Evolutionary conservation across 2,888 invertebrate species (phyloP).

Genomic region (Pollenia amentaria): DNA sequence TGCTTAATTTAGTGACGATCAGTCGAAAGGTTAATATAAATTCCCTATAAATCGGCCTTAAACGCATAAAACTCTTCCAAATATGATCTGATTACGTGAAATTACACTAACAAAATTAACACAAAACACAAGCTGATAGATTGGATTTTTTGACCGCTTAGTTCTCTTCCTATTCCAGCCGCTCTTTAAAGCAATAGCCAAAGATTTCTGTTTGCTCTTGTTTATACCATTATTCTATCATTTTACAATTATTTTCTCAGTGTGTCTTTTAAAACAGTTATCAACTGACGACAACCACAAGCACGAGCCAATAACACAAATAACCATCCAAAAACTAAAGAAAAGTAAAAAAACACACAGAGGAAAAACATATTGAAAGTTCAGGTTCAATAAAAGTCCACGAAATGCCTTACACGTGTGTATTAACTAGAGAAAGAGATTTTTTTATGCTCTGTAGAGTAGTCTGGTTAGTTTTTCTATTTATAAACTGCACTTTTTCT

Average conservation of each 20-base stretch:
- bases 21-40: too few species aligned
- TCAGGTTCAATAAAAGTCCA: slow-evolving; percentile 74
- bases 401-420: slow-evolving; percentile 70
- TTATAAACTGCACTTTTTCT: slow-evolving; percentile 49
- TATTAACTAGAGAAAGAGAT: slow-evolving; percentile 64
- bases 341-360: slow-evolving; percentile 6
- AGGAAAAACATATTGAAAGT: slow-evolving; percentile 67
- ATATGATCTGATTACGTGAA: too few species aligned
- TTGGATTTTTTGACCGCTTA: too few species aligned
- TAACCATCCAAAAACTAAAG: slow-evolving; percentile 54
- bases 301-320: slow-evolving; percentile 71
- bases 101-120: too few species aligned
- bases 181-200: too few species aligned
- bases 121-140: too few species aligned
- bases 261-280: slow-evolving; percentile 23
- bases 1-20: too few species aligned
- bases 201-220: too few species aligned
- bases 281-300: slow-evolving; percentile 56
- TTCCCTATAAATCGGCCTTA: too few species aligned
- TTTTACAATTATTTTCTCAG: not conserved
- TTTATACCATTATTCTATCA: too few species aligned
- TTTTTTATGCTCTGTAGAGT: slow-evolving; percentile 19
- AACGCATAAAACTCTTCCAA: too few species aligned
- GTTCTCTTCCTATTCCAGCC: too few species aligned
- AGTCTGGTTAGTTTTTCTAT: slow-evolving; percentile 54